A percentile compares a stretch with the other conserved stretches of the same genome.
Conservation (phyloP, 1,140 invertebrate species). For the Drosophila equinoxialis region DNA sequence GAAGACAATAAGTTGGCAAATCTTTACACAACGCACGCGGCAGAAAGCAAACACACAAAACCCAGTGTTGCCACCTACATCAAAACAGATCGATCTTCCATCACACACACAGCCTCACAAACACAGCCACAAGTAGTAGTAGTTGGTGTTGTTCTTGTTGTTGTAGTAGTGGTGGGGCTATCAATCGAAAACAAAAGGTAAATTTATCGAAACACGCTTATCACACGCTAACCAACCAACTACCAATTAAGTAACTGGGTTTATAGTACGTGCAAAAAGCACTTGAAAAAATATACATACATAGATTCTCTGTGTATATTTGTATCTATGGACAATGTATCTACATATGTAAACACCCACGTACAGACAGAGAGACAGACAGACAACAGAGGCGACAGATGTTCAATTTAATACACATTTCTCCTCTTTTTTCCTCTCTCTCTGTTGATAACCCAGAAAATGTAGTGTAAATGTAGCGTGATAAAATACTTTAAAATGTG, state of each 20-base stretch:
- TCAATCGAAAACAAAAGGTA: neutral
- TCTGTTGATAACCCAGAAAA: conserved; percentile 21
- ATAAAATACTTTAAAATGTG: conserved; percentile 21
- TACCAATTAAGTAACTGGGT: neutral
- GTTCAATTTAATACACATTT: conserved; percentile 14
- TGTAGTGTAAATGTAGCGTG: conserved; percentile 23
- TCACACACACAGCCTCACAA: conserved; percentile 12
- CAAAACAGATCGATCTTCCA: conserved; percentile 8
- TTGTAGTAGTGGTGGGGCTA: no score
- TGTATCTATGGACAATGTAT: neutral
- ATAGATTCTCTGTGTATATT: no score
- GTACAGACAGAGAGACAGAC: neutral
- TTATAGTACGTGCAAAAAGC: conserved; percentile 19
- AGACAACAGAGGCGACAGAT: conserved; percentile 14
- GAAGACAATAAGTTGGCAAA: conserved; percentile 38
- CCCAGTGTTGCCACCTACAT: conserved; percentile 26
- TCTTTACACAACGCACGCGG: conserved; percentile 24
- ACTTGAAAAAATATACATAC: neutral
- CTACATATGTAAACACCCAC: conserved; percentile 15
- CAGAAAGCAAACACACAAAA: neutral
- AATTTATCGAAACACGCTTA: conserved; percentile 6
- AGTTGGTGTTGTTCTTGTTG: no score
- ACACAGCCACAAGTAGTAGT: neutral
- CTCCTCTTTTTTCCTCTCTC: neutral
- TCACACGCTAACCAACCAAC: neutral